Conservation (phyloP, 2,888 invertebrate species). For the Leucoptera coffeella region DNA sequence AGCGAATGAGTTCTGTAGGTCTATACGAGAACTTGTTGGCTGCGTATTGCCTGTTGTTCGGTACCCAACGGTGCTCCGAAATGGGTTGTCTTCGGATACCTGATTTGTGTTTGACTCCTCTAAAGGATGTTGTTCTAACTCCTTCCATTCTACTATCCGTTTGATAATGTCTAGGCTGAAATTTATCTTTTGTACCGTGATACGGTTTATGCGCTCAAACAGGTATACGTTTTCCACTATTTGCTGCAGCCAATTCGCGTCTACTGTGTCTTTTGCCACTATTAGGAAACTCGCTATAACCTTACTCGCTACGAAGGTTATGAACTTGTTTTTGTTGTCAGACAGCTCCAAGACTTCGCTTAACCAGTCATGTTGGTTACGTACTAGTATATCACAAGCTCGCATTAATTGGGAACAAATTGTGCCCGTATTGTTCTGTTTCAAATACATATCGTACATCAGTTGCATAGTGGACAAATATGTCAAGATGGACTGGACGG, state of each 20-base stretch:
- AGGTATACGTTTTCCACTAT: slow-evolving; percentile 66
- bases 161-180: slow-evolving; percentile 81
- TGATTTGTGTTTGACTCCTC: slow-evolving; percentile 55
- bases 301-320: slow-evolving; percentile 73
- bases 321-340: slow-evolving; percentile 71
- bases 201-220: slow-evolving; percentile 59
- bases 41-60: slow-evolving; percentile 12
- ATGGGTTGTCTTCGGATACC: slow-evolving; percentile 40
- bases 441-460: slow-evolving; percentile 76
- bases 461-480: slow-evolving; percentile 80
- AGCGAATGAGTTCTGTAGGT: slow-evolving; percentile 37
- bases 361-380: slow-evolving; percentile 77
- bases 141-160: slow-evolving; percentile 84
- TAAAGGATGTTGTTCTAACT: slow-evolving; percentile 71
- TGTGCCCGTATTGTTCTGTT: slow-evolving; percentile 74
- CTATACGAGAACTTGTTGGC: slow-evolving; percentile 20
- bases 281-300: slow-evolving; percentile 79
- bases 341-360: slow-evolving; percentile 78
- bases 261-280: slow-evolving; percentile 75
- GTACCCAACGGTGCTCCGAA: slow-evolving; percentile 29
- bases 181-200: slow-evolving; percentile 68
- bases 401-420: slow-evolving; percentile 77
- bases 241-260: slow-evolving; percentile 74
- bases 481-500: slow-evolving; percentile 54
- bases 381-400: slow-evolving; percentile 71